phyloP scores from a whole-genome alignment of 2,113 vertebrate genomes.

The Helogale parvula region DNA sequence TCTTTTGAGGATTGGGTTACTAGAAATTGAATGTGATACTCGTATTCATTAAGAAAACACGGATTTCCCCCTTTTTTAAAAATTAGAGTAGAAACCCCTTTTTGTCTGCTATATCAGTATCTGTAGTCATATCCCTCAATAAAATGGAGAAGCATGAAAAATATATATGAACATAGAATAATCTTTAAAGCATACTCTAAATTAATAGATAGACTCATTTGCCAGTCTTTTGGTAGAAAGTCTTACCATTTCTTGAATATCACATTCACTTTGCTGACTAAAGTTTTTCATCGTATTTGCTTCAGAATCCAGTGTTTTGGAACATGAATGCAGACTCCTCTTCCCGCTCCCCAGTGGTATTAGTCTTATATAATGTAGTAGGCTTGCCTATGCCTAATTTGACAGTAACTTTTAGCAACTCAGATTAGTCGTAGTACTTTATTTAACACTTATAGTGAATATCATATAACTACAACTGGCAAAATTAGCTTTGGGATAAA shows the following conservation, averaged over 20 bases:
- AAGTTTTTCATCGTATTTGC: not conserved
- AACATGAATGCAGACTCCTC: not conserved
- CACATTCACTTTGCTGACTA: not conserved
- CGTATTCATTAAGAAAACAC: constrained; percentile 15
- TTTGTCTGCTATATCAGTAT: not conserved
- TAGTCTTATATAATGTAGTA: not conserved
- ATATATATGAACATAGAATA: not conserved
- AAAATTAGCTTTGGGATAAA: constrained; percentile 3
- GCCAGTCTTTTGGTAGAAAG: not conserved
- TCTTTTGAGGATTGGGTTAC: not conserved
- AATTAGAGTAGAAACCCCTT: not conserved
- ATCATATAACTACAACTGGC: not conserved
- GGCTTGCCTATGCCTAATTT: not conserved
- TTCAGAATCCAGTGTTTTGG: not conserved
- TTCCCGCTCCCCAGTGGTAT: fast-evolving
- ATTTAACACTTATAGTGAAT: not conserved
- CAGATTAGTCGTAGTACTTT: not conserved
- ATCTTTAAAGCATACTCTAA: not conserved
- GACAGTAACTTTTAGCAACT: not conserved
- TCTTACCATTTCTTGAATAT: not conserved
- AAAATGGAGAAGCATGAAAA: constrained; percentile 35
- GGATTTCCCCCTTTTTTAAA: not conserved
- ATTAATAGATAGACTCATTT: not conserved
- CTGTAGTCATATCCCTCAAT: not conserved
- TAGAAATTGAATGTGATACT: constrained; percentile 21